Evolutionary conservation across 1,140 invertebrate species (phyloP).

Genomic region (Ceratitis capitata): DNA sequence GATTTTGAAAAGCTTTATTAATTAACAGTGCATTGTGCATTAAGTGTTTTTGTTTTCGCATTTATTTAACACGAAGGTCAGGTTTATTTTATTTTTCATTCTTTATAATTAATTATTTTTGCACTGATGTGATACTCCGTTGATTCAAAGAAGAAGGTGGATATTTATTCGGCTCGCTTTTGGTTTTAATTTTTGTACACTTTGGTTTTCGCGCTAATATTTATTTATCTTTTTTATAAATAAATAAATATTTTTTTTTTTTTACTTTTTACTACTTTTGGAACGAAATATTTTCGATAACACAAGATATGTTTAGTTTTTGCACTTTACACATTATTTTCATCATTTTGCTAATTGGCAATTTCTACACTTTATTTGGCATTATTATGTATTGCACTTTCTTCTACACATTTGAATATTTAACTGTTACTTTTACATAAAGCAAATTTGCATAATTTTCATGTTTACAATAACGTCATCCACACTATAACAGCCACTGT

Average conservation of each 20-base stretch:
- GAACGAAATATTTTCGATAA: not conserved
- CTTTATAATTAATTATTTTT: not conserved
- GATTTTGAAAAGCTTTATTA: not conserved
- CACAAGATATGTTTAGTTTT: not conserved
- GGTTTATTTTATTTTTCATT: not conserved
- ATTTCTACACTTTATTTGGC: not conserved
- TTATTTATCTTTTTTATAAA: not conserved
- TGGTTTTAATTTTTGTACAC: not conserved
- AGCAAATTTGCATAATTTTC: not conserved
- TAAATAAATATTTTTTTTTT: not conserved
- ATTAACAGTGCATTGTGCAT: not conserved
- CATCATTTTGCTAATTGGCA: not conserved
- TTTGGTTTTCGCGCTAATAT: not conserved
- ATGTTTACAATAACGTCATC: not conserved
- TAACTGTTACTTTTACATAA: not conserved
- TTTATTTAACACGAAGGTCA: not conserved
- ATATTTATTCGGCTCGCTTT: not conserved
- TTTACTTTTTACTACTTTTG: not conserved
- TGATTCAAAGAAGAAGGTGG: not conserved
- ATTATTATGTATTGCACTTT: not conserved
- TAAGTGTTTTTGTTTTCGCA: not conserved
- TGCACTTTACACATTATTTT: not conserved
- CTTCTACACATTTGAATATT: not conserved
- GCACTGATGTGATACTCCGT: not conserved
- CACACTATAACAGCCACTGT: too few species aligned